Percentiles rank a stretch among this genome's conserved stretches.
phyloP scores from a whole-genome alignment of 2,888 invertebrate species.

The Alviniconcha strummeri region DNA sequence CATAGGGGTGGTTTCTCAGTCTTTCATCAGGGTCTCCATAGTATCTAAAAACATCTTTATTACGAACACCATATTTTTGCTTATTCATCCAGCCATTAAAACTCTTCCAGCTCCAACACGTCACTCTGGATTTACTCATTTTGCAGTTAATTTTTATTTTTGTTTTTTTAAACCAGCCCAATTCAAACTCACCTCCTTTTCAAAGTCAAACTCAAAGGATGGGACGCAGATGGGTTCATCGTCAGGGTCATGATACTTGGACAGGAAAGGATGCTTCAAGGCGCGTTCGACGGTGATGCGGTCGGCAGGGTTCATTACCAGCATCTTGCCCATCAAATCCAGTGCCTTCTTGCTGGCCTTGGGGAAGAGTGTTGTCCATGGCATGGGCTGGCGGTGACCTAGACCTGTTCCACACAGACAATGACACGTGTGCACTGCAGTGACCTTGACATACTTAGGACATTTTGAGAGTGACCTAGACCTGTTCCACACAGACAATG shows the following conservation, averaged over 20 bases:
- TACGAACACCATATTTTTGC: too few species aligned
- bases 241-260: constrained; percentile 74
- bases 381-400: constrained; percentile 64
- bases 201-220: constrained; percentile 71
- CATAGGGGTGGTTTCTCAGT: too few species aligned
- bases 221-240: constrained; percentile 73
- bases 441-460: neutral
- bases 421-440: neutral
- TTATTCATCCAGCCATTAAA: too few species aligned
- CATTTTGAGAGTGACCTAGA: neutral
- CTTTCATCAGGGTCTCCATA: too few species aligned
- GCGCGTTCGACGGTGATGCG: constrained; percentile 73
- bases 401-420: constrained; percentile 43
- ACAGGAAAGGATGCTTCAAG: constrained; percentile 73
- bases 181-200: constrained; percentile 61
- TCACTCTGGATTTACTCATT: too few species aligned
- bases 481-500: neutral
- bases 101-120: too few species aligned
- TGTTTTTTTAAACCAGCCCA: too few species aligned
- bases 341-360: constrained; percentile 73
- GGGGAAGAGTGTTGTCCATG: constrained; percentile 71
- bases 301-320: constrained; percentile 72
- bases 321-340: constrained; percentile 68
- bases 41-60: too few species aligned
- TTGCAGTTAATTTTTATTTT: too few species aligned